Evolutionary conservation across 2,113 vertebrate genomes (phyloP).

Genomic region (Chunga burmeisteri): DNA sequence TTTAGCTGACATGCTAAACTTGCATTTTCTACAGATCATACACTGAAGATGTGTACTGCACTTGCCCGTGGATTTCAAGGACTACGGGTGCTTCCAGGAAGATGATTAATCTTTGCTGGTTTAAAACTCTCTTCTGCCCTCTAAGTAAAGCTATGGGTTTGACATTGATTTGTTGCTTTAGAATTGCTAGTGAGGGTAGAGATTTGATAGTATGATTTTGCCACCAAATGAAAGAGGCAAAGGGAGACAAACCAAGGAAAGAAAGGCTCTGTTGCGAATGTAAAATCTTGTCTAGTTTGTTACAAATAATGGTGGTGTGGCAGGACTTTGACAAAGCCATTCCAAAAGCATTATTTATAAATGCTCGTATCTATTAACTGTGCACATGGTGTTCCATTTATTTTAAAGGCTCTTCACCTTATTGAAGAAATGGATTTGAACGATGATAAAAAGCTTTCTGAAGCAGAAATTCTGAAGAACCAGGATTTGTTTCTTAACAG

Average conservation of each 20-base stretch:
- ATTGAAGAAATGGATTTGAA: slow-evolving; percentile 93
- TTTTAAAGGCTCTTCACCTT: slow-evolving; percentile 86
- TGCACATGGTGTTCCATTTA: neutral
- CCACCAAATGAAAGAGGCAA: neutral
- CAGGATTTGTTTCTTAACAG: slow-evolving; percentile 92
- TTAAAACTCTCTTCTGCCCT: neutral
- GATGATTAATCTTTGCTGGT: neutral
- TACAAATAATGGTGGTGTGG: neutral
- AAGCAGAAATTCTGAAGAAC: slow-evolving; percentile 87
- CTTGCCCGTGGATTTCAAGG: neutral
- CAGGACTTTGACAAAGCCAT: neutral
- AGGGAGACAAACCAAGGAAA: neutral
- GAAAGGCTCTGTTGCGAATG: neutral
- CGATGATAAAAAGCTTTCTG: slow-evolving; percentile 83
- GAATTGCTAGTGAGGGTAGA: neutral
- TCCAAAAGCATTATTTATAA: neutral
- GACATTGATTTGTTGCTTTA: neutral
- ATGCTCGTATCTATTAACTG: neutral
- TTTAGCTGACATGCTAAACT: neutral
- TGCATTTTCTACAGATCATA: neutral
- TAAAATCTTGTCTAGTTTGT: neutral
- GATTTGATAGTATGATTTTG: neutral
- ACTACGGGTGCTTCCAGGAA: neutral
- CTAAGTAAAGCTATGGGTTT: neutral
- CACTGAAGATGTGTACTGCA: rapidly evolving